Conservation (phyloP, 2,888 invertebrate species). For the Pherbina coryleti region DNA sequence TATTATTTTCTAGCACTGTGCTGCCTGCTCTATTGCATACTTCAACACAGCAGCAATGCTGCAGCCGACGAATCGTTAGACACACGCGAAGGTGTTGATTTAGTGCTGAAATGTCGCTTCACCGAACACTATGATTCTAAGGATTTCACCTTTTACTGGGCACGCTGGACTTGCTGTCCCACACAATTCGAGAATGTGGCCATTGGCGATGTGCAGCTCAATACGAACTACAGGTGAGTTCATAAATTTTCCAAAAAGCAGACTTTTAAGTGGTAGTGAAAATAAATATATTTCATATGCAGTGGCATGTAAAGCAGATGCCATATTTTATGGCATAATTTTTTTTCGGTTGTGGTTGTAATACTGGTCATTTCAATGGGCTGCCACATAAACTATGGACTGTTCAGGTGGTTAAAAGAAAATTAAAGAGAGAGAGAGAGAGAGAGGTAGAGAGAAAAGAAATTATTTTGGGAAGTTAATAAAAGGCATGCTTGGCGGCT, state of each 20-base stretch:
- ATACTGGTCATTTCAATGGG: background rate
- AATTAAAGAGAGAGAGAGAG: background rate
- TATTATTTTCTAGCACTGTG: background rate
- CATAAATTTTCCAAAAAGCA: background rate
- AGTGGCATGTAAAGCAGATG: conserved; percentile 16
- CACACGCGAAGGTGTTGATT: conserved; percentile 89
- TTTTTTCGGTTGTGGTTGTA: background rate
- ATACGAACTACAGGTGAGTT: conserved; percentile 86
- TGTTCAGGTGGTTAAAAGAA: background rate
- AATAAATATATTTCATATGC: background rate
- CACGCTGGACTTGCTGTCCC: conserved; percentile 78
- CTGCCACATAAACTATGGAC: background rate
- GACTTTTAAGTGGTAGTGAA: background rate
- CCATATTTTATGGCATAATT: background rate
- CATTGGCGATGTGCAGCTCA: conserved; percentile 84
- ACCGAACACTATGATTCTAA: conserved; percentile 77
- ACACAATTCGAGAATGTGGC: conserved; percentile 91
- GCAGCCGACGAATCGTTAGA: conserved; percentile 72
- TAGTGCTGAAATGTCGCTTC: conserved; percentile 88
- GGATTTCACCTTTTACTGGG: conserved; percentile 89
- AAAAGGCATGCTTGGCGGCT: conserved; percentile 14
- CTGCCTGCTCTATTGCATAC: conserved; percentile 1
- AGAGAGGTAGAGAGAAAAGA: background rate
- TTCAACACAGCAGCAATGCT: background rate
- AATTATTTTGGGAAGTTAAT: conserved; percentile 13